Base-by-base conservation (phyloP, 2,797 vertebrate species). In the Phaenicophaeus curvirostris region DNA sequence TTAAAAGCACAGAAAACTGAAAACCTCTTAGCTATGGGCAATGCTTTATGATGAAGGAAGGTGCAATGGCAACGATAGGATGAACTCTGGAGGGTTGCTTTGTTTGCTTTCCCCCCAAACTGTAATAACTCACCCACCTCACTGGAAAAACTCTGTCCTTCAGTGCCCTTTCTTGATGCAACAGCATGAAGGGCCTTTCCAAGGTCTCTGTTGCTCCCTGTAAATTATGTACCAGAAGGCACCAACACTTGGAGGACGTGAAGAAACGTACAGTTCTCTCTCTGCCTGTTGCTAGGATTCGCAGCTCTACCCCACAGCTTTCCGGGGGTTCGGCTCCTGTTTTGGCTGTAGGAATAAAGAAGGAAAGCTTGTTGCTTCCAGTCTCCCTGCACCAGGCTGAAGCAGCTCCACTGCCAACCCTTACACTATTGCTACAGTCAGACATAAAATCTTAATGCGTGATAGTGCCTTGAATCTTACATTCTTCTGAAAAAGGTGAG, bases 401-500 rank as follows among this genome's bases (percentile, higher is more conserved):
- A 84, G 94, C 76, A 77, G 42, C 79, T 85, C 86, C 90, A 75
- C 1, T 3, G 33, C 75, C 87, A 93, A 37, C 69, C 62, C 91
- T 77, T 76, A 63, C 91, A 84, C 84, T 69, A 75, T 51, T 92
- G 91, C 85, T 94, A 84, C 91, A 90, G 89, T 95, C 92, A 92
- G 90, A 68, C 89, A 96, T 97, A 77, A 96, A 97, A 96, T 93
- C 93, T 95, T 97, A 96, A 96, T 97, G 94, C 79, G 35, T 3
- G 51, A 53, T 90, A 94, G 95, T 53, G 95, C 90, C 91, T 96
- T 31, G 77, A 91, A 91, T 92, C 69, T 82, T 87, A 85, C 87
- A 66, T 91, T 94, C 92, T 92, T 87, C 90, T 90, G 87, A 89
- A 93, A 92, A 96, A 96, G 95, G 95, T 96, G 96, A 97, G 96